Evolutionary conservation across 2,888 invertebrate genomes (phyloP).

Genomic region (Cantharis flavilabris): DNA sequence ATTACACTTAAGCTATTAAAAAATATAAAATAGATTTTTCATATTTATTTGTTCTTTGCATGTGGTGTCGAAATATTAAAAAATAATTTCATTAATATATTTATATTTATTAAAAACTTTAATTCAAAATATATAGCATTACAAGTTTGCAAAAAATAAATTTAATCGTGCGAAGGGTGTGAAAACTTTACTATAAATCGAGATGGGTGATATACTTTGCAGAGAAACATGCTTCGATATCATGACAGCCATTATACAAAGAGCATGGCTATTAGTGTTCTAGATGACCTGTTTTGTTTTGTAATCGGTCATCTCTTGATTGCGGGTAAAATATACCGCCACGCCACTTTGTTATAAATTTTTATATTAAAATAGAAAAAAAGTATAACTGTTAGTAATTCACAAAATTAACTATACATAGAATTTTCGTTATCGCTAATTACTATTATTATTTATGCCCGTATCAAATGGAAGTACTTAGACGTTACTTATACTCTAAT

Average conservation of each 20-base stretch:
- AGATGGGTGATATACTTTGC: constrained; percentile 22
- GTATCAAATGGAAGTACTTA: too few relatives aligned
- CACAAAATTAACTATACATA: too few relatives aligned
- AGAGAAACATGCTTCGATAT: constrained; percentile 37
- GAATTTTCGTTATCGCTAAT: too few relatives aligned
- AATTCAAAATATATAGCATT: background rate
- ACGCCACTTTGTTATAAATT: constrained; percentile 1
- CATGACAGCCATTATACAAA: constrained; percentile 40
- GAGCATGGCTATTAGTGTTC: constrained; percentile 40
- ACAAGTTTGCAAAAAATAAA: background rate
- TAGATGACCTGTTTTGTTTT: constrained; percentile 42
- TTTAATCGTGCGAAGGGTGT: constrained; percentile 34
- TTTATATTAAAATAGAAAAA: background rate
- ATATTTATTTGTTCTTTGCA: background rate
- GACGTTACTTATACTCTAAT: too few relatives aligned
- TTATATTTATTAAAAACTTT: background rate
- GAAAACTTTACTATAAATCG: constrained; percentile 32
- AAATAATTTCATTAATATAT: background rate
- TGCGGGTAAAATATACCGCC: constrained; percentile 39
- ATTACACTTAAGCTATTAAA: background rate
- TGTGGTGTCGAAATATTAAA: background rate
- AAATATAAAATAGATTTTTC: background rate
- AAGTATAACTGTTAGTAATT: background rate
- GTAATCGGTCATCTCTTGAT: constrained; percentile 32
- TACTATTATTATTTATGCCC: too few relatives aligned